phyloP scores from a whole-genome alignment of 2,113 vertebrate genomes.

The Melospiza georgiana region DNA sequence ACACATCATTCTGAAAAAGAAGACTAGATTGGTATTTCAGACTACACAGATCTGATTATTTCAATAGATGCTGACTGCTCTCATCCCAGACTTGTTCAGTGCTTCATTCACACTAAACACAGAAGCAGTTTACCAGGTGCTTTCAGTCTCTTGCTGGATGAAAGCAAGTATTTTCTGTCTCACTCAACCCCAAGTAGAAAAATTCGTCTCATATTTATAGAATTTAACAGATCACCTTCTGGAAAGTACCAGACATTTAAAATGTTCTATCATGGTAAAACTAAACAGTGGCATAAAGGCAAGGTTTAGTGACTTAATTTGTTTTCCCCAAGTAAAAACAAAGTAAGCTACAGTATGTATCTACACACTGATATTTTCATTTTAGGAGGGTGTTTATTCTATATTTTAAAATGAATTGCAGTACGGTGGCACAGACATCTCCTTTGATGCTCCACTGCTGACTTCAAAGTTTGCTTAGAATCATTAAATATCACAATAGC shows the following conservation, averaged over 20 bases:
- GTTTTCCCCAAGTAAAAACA: not conserved
- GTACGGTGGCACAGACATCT: not conserved
- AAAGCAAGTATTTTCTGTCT: not conserved
- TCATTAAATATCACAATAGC: not conserved
- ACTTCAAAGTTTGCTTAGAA: not conserved
- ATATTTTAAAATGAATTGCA: not conserved
- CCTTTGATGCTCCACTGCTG: not conserved
- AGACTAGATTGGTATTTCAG: not conserved
- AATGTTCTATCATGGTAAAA: not conserved
- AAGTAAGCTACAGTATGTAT: not conserved
- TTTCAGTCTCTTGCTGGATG: not conserved
- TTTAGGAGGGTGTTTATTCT: not conserved
- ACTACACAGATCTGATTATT: not conserved
- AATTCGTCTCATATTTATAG: not conserved
- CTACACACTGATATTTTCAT: not conserved
- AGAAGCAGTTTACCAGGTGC: not conserved
- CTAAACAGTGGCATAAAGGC: not conserved
- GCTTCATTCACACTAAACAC: not conserved
- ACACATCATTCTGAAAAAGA: not conserved
- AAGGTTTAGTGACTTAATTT: not conserved
- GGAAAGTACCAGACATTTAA: not conserved
- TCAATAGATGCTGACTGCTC: not conserved
- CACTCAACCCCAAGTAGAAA: fast-evolving
- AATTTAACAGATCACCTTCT: not conserved
- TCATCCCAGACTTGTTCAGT: not conserved